Base-by-base conservation (phyloP, 2,888 invertebrate genomes). In the Idaea straminata region DNA sequence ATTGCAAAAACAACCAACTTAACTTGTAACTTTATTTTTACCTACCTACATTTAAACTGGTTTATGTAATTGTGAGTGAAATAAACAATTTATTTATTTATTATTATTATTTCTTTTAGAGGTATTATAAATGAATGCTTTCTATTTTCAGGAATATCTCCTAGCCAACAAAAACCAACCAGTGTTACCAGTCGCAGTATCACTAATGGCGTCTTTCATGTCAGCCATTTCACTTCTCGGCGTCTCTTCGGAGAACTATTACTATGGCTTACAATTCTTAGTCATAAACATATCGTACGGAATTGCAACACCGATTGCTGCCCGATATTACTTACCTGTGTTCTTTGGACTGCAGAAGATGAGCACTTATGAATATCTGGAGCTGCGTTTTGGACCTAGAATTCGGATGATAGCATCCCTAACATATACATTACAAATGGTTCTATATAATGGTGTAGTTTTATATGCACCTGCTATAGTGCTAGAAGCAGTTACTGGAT, bases 381-480 rank as follows among this genome's bases (percentile, higher is more conserved):
- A 98, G 84, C 91, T 94, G 77, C 93, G 99, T 70, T 99, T 99
- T 83, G 97, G 98, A 3, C 94, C 95, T 71, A 88, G 90, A 3
- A 94, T 97, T 35, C 93, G 98, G 76, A 86, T 96, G 70, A 87
- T 95, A 16, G 98, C 98, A 0, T 98, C 98, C 4, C 79, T 97
- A 64, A 95, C 96, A 0, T 99, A 98, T 81, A 96, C 96, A 64
- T 78, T 97, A 59, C 98, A 99, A 92, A 97, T 98, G 96, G 94
- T 98, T 73, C 90, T 97, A 35, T 97, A 97, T 77, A 97, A 97
- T 93, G 97, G 98, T 0, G 96, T 99, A 74, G 99, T 98, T 15
- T 89, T 99, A 15, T 99, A 97, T 85, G 98, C 98, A 0, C 99
- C 99, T 1, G 96, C 99, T 0, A 92, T 99, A 72, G 98, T 98